A percentile compares a stretch with the other conserved stretches of the same genome.
These are phyloP conservation scores for Hetaerina americana DNA, from an alignment of 1,140 invertebrate species.

Conservation along the genomic window DNA sequence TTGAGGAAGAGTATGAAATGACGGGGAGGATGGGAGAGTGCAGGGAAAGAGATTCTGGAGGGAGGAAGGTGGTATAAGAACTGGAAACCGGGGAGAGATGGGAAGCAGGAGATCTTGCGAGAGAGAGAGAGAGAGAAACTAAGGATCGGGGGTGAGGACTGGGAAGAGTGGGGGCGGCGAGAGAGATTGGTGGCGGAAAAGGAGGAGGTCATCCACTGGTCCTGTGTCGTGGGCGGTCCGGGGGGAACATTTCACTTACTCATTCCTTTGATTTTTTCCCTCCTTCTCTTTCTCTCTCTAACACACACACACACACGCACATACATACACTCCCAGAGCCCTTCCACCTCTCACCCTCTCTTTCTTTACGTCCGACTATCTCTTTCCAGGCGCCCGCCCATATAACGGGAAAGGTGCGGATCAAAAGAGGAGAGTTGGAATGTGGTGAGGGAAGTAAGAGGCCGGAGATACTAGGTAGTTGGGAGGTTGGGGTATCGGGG, in stretches of 20 bases:
- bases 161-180: no score
- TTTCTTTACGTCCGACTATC: not conserved
- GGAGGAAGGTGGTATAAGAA: no score
- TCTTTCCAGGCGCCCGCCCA: not conserved
- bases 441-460: not conserved
- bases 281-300: not conserved
- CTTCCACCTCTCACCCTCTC: not conserved
- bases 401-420: not conserved
- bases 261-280: not conserved
- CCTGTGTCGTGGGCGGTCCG: not conserved
- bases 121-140: no score
- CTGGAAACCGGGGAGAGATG: no score
- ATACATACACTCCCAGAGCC: not conserved
- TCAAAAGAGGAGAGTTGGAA: not conserved
- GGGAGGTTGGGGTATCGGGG: no score
- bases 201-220: not conserved
- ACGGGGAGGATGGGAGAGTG: no score
- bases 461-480: not conserved
- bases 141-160: no score
- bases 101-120: no score
- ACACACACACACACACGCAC: no score
- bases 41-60: no score
- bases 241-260: not conserved
- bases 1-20: no score
- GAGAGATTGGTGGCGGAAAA: no score